phyloP scores from a whole-genome alignment of 2,797 vertebrate genomes.

The Oophaga sylvatica region DNA sequence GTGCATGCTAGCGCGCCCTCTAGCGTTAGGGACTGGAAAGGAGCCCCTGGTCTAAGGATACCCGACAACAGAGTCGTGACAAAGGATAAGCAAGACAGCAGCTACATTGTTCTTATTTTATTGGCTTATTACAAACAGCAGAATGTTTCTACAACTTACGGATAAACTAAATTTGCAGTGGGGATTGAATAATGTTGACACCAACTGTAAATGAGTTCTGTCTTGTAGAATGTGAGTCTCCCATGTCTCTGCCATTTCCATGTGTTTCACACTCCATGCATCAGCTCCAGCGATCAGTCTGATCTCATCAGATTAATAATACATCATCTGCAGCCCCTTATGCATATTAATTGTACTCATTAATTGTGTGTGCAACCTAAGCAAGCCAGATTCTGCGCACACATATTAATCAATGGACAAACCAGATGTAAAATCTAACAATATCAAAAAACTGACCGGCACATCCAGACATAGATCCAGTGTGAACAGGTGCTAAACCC shows the following conservation, averaged over 20 bases:
- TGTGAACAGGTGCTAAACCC: too few species aligned
- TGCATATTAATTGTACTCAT: constrained; percentile 52
- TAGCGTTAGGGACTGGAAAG: too few species aligned
- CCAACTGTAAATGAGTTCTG: background rate
- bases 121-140: too few species aligned
- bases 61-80: too few species aligned
- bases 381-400: constrained; percentile 15
- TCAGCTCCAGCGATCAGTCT: constrained; percentile 27
- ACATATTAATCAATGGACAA: constrained; percentile 47
- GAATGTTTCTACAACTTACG: background rate
- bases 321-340: constrained; percentile 18
- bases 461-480: too few species aligned
- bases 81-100: too few species aligned
- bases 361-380: constrained; percentile 37
- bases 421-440: too few species aligned
- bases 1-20: too few species aligned
- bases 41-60: too few species aligned
- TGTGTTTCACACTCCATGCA: background rate
- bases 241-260: background rate
- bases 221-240: background rate
- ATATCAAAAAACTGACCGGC: too few species aligned
- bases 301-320: constrained; percentile 23
- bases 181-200: too few species aligned
- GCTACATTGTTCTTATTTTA: too few species aligned
- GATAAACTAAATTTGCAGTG: background rate